Evolutionary conservation across 2,113 vertebrate genomes (phyloP).

Genomic region (Procavia capensis): DNA sequence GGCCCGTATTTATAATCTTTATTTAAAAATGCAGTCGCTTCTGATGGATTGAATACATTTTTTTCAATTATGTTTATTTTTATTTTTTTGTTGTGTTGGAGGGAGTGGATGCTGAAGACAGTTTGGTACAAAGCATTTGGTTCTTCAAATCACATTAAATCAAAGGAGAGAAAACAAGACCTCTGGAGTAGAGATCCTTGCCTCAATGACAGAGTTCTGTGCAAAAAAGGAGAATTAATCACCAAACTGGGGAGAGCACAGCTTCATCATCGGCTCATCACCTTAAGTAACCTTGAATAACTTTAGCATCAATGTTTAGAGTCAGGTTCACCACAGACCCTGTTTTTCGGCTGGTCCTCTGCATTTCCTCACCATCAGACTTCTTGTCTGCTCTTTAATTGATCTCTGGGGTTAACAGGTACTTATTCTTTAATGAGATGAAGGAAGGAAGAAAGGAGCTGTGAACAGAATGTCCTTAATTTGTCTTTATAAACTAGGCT

Average conservation of each 20-base stretch:
- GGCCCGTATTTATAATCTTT: slow-evolving; percentile 80
- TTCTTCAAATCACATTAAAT: slow-evolving; percentile 79
- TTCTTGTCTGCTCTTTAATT: slow-evolving; percentile 66
- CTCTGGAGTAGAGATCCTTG: not conserved
- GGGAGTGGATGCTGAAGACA: not conserved
- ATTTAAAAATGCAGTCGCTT: slow-evolving; percentile 83
- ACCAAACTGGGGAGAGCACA: not conserved
- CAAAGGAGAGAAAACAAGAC: slow-evolving; percentile 66
- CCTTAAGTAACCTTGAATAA: slow-evolving; percentile 79
- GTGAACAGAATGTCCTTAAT: not conserved
- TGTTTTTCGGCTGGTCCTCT: slow-evolving; percentile 64
- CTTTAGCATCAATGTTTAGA: slow-evolving; percentile 80
- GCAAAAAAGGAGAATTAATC: slow-evolving; percentile 64
- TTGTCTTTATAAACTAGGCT: slow-evolving; percentile 59
- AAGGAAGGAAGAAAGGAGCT: slow-evolving; percentile 18
- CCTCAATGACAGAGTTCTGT: not conserved
- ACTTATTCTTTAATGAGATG: slow-evolving; percentile 29
- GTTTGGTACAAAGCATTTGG: slow-evolving; percentile 37
- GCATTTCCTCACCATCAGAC: slow-evolving; percentile 56
- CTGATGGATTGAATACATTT: slow-evolving; percentile 68
- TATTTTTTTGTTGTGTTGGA: not conserved
- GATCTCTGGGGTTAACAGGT: slow-evolving; percentile 65
- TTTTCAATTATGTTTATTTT: slow-evolving; percentile 41
- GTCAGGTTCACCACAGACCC: not conserved
- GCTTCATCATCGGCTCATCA: slow-evolving; percentile 68